Evolutionary conservation across 2,113 vertebrate species (phyloP).

Genomic region (Carlito syrichta): DNA sequence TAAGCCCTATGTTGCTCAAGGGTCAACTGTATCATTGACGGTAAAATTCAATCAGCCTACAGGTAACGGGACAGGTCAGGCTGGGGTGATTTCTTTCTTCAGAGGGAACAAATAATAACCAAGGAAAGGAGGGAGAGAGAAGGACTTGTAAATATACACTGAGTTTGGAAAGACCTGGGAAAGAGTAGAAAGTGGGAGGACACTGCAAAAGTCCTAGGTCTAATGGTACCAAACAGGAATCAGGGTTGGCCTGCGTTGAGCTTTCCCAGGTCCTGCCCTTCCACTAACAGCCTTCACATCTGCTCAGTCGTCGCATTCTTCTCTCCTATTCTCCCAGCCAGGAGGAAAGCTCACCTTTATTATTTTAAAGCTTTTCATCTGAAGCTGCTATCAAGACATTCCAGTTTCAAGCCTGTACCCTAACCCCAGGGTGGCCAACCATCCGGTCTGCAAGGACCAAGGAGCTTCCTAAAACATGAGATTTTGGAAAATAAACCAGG

Average conservation of each 20-base stretch:
- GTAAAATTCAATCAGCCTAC: not conserved
- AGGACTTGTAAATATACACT: not conserved
- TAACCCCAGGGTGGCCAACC: not conserved
- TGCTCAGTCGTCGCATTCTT: not conserved
- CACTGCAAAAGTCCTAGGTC: fast-evolving
- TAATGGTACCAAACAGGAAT: fast-evolving
- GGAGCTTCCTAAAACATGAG: not conserved
- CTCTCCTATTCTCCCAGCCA: not conserved
- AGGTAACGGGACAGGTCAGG: not conserved
- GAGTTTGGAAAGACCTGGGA: not conserved
- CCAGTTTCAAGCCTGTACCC: not conserved
- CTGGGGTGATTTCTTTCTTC: not conserved
- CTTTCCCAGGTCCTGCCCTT: not conserved
- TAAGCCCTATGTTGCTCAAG: not conserved
- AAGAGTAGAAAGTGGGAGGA: not conserved
- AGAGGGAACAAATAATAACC: not conserved
- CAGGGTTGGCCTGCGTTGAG: not conserved
- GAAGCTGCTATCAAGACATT: not conserved
- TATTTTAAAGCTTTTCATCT: not conserved
- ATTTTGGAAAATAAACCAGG: not conserved
- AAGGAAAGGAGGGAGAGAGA: not conserved
- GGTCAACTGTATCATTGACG: not conserved
- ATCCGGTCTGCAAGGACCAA: fast-evolving
- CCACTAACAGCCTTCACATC: fast-evolving
- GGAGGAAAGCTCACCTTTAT: not conserved